Conservation (phyloP, 2,888 invertebrate species). For the Mechanitis messenoides region DNA sequence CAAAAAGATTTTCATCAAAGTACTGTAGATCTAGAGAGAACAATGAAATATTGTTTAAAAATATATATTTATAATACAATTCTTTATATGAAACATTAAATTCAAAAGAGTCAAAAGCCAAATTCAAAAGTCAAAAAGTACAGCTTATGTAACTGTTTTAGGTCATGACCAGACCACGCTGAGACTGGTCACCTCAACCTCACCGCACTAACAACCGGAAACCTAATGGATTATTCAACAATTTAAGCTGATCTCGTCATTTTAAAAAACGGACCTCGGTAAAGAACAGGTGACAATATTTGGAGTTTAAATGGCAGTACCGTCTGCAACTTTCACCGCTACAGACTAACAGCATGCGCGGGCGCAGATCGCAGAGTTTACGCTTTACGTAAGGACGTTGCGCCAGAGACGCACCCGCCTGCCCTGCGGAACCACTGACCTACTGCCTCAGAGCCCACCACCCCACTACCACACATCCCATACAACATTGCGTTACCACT, state of each 20-base stretch:
- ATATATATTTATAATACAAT: too few relatives aligned
- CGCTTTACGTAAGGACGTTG: slow-evolving; percentile 73
- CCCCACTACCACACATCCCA: slow-evolving; percentile 51
- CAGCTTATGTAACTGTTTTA: too few relatives aligned
- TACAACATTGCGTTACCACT: slow-evolving; percentile 46
- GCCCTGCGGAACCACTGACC: slow-evolving; percentile 73
- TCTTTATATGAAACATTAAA: too few relatives aligned
- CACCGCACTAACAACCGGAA: too few relatives aligned
- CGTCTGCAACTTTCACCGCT: slow-evolving; percentile 61
- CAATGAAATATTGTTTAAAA: too few relatives aligned
- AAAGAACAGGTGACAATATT: slow-evolving; percentile 33
- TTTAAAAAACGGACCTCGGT: slow-evolving; percentile 23
- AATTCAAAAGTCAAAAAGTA: too few relatives aligned
- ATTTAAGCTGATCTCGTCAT: slow-evolving; percentile 22
- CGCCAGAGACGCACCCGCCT: slow-evolving; percentile 55
- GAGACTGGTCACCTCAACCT: too few relatives aligned
- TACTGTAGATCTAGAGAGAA: too few relatives aligned
- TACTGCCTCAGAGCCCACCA: slow-evolving; percentile 58
- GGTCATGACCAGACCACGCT: too few relatives aligned
- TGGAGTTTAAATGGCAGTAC: slow-evolving; percentile 32
- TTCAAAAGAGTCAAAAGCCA: too few relatives aligned
- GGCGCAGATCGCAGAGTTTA: slow-evolving; percentile 44
- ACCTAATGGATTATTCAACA: slow-evolving; percentile 18
- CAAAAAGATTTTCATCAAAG: too few relatives aligned
- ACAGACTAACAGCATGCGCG: slow-evolving; percentile 32